Percentiles rank a stretch among this genome's conserved stretches.
Evolutionary conservation across 1,140 invertebrate genomes (phyloP).

Genomic region (Schlechtendalia chinensis): DNA sequence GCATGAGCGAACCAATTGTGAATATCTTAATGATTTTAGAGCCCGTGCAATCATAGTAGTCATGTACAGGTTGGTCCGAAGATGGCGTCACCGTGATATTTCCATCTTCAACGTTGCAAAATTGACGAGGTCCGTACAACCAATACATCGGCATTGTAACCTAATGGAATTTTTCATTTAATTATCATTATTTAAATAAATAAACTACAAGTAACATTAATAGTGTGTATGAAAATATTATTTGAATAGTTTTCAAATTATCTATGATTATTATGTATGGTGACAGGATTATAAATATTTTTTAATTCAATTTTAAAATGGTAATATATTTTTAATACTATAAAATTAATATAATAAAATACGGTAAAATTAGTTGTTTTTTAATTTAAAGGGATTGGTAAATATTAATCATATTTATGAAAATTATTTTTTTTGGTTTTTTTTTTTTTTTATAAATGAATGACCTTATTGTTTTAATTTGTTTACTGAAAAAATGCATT

Average conservation of each 20-base stretch:
- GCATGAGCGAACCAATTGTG: slow-evolving; percentile 6
- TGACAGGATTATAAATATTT: background rate
- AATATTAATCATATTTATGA: too few species aligned
- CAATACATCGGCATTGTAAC: slow-evolving; percentile 24
- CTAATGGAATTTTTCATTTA: background rate
- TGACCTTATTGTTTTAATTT: too few species aligned
- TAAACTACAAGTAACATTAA: background rate
- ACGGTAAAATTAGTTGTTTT: too few species aligned
- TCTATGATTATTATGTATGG: background rate
- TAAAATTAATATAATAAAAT: too few species aligned
- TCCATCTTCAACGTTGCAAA: slow-evolving; percentile 11
- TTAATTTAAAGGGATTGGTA: too few species aligned
- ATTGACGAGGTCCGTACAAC: slow-evolving; percentile 18
- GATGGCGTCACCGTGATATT: background rate
- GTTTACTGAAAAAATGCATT: too few species aligned
- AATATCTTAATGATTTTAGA: background rate
- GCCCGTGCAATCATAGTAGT: slow-evolving; percentile 4
- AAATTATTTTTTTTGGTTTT: too few species aligned
- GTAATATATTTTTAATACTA: too few species aligned
- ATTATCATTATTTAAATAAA: background rate
- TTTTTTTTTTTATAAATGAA: too few species aligned
- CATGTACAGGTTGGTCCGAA: background rate
- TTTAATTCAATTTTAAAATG: background rate
- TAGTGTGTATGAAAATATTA: too few species aligned
- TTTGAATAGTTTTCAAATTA: background rate